These are phyloP conservation scores for Psephotus haematonotus DNA, from an alignment of 2,113 vertebrate species.

Conservation along the genomic window DNA sequence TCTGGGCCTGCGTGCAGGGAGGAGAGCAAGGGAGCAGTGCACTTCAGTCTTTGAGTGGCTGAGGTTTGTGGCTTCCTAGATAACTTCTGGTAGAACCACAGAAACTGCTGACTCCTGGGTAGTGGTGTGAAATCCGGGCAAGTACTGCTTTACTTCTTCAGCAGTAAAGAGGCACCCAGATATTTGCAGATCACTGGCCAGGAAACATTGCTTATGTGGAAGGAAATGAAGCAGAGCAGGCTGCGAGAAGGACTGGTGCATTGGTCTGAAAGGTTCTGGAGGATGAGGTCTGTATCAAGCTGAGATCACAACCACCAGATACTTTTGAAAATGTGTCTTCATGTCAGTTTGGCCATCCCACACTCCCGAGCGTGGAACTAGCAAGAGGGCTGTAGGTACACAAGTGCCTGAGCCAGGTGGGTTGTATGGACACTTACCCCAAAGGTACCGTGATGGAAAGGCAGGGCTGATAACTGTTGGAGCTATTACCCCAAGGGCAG, in stretches of 20 bases:
- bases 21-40: not conserved
- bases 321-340: fast-evolving
- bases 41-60: not conserved
- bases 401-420: not conserved
- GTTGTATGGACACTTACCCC: not conserved
- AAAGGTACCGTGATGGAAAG: not conserved
- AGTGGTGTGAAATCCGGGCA: not conserved
- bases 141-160: not conserved
- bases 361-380: not conserved
- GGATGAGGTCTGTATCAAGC: not conserved
- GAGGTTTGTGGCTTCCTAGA: not conserved
- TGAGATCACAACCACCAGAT: not conserved
- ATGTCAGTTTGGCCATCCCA: not conserved
- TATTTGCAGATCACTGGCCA: not conserved
- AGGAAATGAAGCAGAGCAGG: not conserved
- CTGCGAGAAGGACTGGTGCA: fast-evolving
- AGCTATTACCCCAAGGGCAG: not conserved
- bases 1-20: not conserved
- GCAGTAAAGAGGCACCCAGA: not conserved
- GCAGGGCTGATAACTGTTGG: not conserved
- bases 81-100: not conserved
- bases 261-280: not conserved
- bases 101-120: not conserved
- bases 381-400: fast-evolving
- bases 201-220: not conserved